phyloP scores from a whole-genome alignment of 2,888 invertebrate species.

The Lycophotia porphyrea region DNA sequence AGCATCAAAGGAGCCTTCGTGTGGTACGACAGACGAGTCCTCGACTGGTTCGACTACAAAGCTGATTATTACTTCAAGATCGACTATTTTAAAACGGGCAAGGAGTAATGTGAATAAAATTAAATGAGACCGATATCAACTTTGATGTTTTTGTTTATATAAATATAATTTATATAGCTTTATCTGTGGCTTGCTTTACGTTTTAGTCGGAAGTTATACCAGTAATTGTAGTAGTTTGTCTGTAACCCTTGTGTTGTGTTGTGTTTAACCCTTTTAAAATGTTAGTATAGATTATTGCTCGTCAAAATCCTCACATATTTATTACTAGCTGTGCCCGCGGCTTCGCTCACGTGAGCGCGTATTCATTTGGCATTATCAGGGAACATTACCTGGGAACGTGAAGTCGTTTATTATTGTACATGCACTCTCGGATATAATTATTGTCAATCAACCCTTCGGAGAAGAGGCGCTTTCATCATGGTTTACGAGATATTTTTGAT shows the following conservation, averaged over 20 bases:
- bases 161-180: not conserved
- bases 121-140: not conserved
- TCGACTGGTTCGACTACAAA: conserved; percentile 89
- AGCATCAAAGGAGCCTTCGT: conserved; percentile 91
- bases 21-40: conserved; percentile 89
- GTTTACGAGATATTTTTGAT: not conserved
- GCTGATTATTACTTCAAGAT: conserved; percentile 77
- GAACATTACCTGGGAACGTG: no score
- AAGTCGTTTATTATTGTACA: not conserved
- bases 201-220: not conserved
- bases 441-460: not conserved
- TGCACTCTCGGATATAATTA: not conserved
- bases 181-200: not conserved
- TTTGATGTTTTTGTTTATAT: not conserved
- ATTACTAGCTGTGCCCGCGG: no score
- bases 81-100: conserved; percentile 24
- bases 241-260: no score
- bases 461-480: not conserved
- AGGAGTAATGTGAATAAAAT: not conserved
- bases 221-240: no score
- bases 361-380: no score
- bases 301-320: no score
- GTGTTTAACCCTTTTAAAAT: no score
- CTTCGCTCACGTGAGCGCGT: no score
- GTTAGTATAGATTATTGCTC: not conserved